Evolutionary conservation across 2,113 vertebrate genomes (phyloP), one percentile per base, ranked within the genome.

Genomic region (Bubo bubo): DNA sequence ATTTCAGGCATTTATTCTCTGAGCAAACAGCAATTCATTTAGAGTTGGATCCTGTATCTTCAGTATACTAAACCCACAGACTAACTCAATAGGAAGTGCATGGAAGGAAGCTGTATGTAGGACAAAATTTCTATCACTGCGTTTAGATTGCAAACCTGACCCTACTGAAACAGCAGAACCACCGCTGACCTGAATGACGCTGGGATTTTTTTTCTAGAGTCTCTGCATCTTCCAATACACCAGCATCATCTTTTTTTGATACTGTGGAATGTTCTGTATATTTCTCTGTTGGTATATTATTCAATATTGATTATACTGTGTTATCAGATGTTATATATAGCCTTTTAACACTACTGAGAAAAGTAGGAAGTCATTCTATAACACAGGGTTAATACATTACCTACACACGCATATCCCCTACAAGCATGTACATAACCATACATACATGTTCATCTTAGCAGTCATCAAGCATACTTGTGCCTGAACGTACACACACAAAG

Each of bases 241-340:
- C 27, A 75, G n/a, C n/a, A 52, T 47, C 10, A 35, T 12, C 27
- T 10, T 41, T 39, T 79, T 90, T 68, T 60, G 47, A 39, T 24
- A 18, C 5, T 0, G 0, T 37, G 53, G 70, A 76, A 87, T 0
- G 18, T 17, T 73, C 71, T 18, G 12, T 13, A 0, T 34, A 39
- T 71, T 77, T 43, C 75, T 94, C 60, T 76, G 32, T 68, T 71
- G 62, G 64, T 53, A 11, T 56, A 52, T 85, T 81, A 60, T 63
- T 68, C 67, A 63, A 32, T 43, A 85, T 88, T 91, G 73, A 75
- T 79, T 15, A 79, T 10, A 30, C 19, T 12, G 30, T 1, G 20
- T 49, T 92, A 91, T 90, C 81, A 86, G 85, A 62, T 66, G 45
- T 55, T n/a, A 43, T n/a, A 39, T 24, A 19, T 32, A 86, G 59